These are phyloP conservation scores for Platynereis dumerilii DNA, from an alignment of 2,888 invertebrate species.

Conservation along the genomic window DNA sequence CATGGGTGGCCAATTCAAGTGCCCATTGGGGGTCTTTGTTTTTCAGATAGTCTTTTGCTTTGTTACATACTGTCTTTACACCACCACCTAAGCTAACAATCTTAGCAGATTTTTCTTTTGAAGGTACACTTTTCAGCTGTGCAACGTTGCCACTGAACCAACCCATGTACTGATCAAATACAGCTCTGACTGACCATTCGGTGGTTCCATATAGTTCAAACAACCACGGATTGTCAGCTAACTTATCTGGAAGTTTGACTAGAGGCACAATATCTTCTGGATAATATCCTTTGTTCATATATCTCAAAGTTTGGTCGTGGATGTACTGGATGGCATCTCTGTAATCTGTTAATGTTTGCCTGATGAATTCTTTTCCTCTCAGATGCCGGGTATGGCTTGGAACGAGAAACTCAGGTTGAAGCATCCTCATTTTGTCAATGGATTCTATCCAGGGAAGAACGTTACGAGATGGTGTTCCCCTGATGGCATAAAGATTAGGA, in stretches of 20 bases:
- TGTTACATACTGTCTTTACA: constrained; percentile 32
- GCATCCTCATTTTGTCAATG: constrained; percentile 47
- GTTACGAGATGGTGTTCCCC: constrained; percentile 48
- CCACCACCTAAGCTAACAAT: constrained; percentile 43
- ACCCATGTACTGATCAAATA: constrained; percentile 39
- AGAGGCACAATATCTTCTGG: constrained; percentile 50
- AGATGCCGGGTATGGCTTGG: constrained; percentile 53
- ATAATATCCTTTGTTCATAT: constrained; percentile 47
- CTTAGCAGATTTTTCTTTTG: constrained; percentile 40
- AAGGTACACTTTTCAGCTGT: constrained; percentile 23
- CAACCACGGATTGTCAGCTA: constrained; percentile 43
- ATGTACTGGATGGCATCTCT: constrained; percentile 54
- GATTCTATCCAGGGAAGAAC: constrained; percentile 48
- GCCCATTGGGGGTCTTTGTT: constrained; percentile 50
- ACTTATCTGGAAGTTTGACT: constrained; percentile 42
- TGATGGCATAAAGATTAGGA: constrained; percentile 56
- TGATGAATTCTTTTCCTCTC: constrained; percentile 36
- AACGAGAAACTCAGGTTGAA: constrained; percentile 46
- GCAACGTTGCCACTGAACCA: constrained; percentile 33
- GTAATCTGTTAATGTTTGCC: constrained; percentile 4
- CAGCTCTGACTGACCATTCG: constrained; percentile 49
- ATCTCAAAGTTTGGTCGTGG: constrained; percentile 54
- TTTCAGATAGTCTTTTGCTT: constrained; percentile 37
- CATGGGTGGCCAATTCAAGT: constrained; percentile 43
- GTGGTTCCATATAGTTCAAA: constrained; percentile 52